Conservation (phyloP, 2,888 invertebrate genomes). For the Acanthosoma haemorrhoidale region DNA sequence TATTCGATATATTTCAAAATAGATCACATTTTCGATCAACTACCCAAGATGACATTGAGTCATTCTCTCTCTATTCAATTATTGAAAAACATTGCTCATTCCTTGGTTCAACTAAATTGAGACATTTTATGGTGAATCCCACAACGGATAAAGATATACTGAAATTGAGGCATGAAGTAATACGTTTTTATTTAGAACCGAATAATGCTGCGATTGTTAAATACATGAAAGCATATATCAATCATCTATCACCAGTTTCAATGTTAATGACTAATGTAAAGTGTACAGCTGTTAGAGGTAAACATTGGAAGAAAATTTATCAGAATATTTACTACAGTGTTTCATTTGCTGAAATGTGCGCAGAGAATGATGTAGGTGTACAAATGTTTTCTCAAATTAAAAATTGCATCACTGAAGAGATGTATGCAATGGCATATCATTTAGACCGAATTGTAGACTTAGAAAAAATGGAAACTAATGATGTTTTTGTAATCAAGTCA, state of each 20-base stretch:
- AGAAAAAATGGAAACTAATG: conserved; percentile 55
- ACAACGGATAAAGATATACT: conserved; percentile 57
- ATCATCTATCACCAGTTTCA: conserved; percentile 57
- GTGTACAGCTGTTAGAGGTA: conserved; percentile 56
- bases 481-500: conserved; percentile 66
- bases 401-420: conserved; percentile 47
- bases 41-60: conserved; percentile 57
- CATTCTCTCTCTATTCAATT: conserved; percentile 65
- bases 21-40: conserved; percentile 70
- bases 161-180: conserved; percentile 60
- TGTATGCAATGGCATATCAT: conserved; percentile 59
- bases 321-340: conserved; percentile 63
- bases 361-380: conserved; percentile 49
- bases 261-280: conserved; percentile 60
- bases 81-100: conserved; percentile 67
- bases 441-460: conserved; percentile 70
- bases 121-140: conserved; percentile 66
- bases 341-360: conserved; percentile 61
- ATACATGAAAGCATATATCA: conserved; percentile 57
- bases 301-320: conserved; percentile 61
- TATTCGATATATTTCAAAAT: conserved; percentile 66
- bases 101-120: conserved; percentile 59
- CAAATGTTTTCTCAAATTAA: conserved; percentile 47
- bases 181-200: conserved; percentile 61
- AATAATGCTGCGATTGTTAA: conserved; percentile 58